Evolutionary conservation across 2,888 invertebrate species (phyloP).

Genomic region (Cremastobaeus sp.): DNA sequence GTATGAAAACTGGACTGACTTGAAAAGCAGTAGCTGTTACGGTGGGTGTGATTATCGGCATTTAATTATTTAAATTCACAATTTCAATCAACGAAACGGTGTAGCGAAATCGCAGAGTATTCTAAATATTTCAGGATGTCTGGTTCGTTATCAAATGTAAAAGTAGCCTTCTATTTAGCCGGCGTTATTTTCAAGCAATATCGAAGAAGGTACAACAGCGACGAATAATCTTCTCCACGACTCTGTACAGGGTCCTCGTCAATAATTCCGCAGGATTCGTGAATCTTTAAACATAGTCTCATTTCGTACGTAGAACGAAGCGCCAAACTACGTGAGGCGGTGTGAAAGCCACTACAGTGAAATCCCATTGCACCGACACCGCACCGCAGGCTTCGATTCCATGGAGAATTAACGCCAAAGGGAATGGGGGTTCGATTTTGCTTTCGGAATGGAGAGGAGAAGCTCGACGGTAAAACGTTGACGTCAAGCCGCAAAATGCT

Average conservation of each 20-base stretch:
- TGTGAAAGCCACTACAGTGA: constrained; percentile 69
- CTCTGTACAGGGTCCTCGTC: constrained; percentile 53
- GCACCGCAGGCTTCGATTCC: constrained; percentile 71
- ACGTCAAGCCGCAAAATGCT: constrained; percentile 69
- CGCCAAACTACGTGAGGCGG: constrained; percentile 55
- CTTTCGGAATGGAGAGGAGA: constrained; percentile 62
- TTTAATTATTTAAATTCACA: no score
- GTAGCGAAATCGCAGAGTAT: no score
- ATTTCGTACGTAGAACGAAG: constrained; percentile 51
- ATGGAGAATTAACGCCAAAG: constrained; percentile 72
- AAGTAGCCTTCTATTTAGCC: constrained; percentile 3
- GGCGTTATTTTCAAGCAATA: constrained; percentile 13
- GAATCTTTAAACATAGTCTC: constrained; percentile 63
- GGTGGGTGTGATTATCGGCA: no score
- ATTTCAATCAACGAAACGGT: no score
- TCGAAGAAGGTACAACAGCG: constrained; percentile 39
- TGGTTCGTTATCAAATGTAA: no score
- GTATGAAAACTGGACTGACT: no score
- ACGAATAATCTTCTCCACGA: constrained; percentile 55
- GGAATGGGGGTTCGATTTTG: constrained; percentile 74
- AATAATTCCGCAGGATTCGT: constrained; percentile 60
- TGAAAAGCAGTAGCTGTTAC: no score
- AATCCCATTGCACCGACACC: constrained; percentile 71
- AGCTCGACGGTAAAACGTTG: constrained; percentile 71
- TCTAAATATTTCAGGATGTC: no score